phyloP scores from a whole-genome alignment of 2,797 vertebrate species.

The Poliocrania exsul region DNA sequence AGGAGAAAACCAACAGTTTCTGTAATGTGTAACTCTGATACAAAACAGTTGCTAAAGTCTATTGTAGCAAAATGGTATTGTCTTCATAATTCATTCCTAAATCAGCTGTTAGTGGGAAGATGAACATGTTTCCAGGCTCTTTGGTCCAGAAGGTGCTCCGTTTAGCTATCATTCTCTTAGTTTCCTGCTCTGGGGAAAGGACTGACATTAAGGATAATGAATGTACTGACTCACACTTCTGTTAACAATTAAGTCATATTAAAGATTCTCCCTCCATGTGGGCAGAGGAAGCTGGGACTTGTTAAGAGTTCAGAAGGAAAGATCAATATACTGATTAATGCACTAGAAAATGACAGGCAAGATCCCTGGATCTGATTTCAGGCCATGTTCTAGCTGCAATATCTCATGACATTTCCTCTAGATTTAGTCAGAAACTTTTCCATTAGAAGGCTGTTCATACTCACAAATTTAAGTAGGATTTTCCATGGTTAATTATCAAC shows the following conservation, averaged over 20 bases:
- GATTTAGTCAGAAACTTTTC: neutral
- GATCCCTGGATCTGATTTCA: conserved; percentile 2
- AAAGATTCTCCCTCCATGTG: neutral
- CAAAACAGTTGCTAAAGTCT: neutral
- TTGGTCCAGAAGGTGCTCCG: neutral
- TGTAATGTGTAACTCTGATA: neutral
- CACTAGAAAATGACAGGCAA: neutral
- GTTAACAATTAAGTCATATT: neutral
- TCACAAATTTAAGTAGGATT: neutral
- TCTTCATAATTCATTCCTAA: neutral
- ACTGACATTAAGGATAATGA: conserved; percentile 16
- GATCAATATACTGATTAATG: conserved; percentile 31
- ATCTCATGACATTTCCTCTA: neutral
- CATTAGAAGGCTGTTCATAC: neutral
- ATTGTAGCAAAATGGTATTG: neutral
- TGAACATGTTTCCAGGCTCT: neutral
- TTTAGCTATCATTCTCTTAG: neutral
- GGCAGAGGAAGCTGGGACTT: conserved; percentile 10
- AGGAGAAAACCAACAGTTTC: neutral
- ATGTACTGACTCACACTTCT: conserved; percentile 6
- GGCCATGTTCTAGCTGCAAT: neutral
- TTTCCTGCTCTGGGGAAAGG: conserved; percentile 7
- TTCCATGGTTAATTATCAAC: neutral
- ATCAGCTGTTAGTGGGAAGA: neutral
- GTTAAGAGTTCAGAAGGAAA: conserved; percentile 13